Base-by-base conservation (phyloP, 2,888 invertebrate genomes). In the Orthosia incerta region DNA sequence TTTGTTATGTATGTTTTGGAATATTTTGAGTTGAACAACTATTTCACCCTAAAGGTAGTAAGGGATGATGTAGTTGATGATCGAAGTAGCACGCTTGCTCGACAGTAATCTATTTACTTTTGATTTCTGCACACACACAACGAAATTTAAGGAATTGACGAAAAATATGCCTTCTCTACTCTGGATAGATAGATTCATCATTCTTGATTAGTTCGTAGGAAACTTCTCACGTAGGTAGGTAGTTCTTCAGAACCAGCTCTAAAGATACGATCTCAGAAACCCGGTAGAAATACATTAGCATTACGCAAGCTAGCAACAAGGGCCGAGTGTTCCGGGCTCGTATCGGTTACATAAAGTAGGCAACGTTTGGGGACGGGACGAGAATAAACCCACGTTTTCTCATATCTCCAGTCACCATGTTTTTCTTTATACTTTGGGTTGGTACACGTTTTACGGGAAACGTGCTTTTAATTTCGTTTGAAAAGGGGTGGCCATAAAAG, bases 261-360 rank as follows among this genome's bases (percentile, higher is more conserved):
- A 13, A 67, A 64, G 53, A 79, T 64, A 12, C 12, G 61, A 77
- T 77, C 64, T 57, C 13, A 23, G n/a, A 11, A 60, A 71, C 48
- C 51, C 46, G 64, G 60, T 68, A 71, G 63, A 55, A 71, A 66
- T 77, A 71, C 5, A 57, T 64, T 71, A 53, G 56, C 26, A 71
- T 82, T 80, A 80, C 72, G 82, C 63, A 82, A 79, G 63, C 80
- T 71, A 51, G 78, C 53, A 65, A 79, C 79, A 78, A 65, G 62
- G 71, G 39, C 61, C 53, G 46, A 59, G 48, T 60, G 48, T 59
- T 71, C 68, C 74, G 65, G 74, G 53, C 62, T 64, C 13, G 55
- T 56, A 51, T 70, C 26, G 64, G 51, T 82, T 70, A 79, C 60
- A 50, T 79, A 74, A 85, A 39, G 31, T 12, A 51, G 60, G 45